Evolutionary conservation across 2,888 invertebrate species (phyloP).

Genomic region (Apodemia zela): DNA sequence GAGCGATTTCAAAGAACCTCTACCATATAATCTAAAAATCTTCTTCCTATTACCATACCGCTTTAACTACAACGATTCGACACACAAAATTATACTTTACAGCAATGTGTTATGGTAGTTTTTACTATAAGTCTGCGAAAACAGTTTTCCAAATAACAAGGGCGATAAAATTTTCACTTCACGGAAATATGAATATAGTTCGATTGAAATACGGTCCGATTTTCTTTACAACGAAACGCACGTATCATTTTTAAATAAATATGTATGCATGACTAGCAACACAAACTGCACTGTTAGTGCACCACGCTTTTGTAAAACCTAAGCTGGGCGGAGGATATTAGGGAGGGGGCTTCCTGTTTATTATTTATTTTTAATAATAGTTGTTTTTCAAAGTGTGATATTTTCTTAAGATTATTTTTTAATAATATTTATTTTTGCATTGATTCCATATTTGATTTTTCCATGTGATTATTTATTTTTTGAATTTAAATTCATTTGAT

Average conservation of each 20-base stretch:
- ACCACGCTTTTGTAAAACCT: slow-evolving; percentile 66
- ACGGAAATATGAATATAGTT: slow-evolving; percentile 45
- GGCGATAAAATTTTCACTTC: slow-evolving; percentile 40
- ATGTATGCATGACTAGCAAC: slow-evolving; percentile 64
- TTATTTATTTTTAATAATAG: too few relatives aligned
- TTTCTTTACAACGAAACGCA: slow-evolving; percentile 39
- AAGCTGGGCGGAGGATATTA: slow-evolving; percentile 46
- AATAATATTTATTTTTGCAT: too few relatives aligned
- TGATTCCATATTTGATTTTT: too few relatives aligned
- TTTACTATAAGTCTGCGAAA: not conserved
- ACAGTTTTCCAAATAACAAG: slow-evolving; percentile 28
- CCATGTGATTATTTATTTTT: too few relatives aligned
- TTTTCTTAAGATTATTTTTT: too few relatives aligned
- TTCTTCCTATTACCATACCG: slow-evolving; percentile 43
- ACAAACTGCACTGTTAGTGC: slow-evolving; percentile 68
- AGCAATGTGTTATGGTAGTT: slow-evolving; percentile 25
- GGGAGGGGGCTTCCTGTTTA: slow-evolving; percentile 42
- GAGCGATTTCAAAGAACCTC: slow-evolving; percentile 36
- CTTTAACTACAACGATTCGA: slow-evolving; percentile 29
- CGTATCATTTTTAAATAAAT: slow-evolving; percentile 55
- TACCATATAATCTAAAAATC: slow-evolving; percentile 60
- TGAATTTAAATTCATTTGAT: too few relatives aligned
- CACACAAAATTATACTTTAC: slow-evolving; percentile 38
- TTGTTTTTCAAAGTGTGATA: too few relatives aligned
- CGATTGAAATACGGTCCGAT: slow-evolving; percentile 45